Evolutionary conservation across 2,113 vertebrate species (phyloP).

Genomic region (Misgurnus mizolepis): DNA sequence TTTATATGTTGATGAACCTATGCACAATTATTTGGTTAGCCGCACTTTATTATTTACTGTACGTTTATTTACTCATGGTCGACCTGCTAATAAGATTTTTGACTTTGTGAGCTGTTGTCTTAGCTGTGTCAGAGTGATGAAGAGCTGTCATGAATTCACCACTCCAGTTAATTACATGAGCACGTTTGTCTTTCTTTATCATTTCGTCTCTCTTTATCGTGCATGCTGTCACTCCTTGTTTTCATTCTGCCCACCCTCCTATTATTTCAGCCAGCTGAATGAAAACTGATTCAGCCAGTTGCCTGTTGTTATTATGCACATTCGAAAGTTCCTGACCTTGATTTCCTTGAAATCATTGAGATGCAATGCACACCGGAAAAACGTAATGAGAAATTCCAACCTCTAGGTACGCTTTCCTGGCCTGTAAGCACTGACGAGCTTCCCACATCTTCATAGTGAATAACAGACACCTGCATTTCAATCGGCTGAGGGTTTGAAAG

Average conservation of each 20-base stretch:
- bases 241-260: background rate
- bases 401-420: slow-evolving; percentile 41
- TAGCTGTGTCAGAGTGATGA: slow-evolving; percentile 9
- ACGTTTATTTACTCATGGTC: background rate
- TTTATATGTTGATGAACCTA: too few relatives aligned
- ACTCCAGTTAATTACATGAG: slow-evolving; percentile 4
- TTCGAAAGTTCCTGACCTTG: slow-evolving; percentile 46
- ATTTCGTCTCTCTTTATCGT: slow-evolving; percentile 45
- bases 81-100: background rate
- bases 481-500: slow-evolving; percentile 16
- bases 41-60: too few relatives aligned
- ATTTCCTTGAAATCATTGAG: slow-evolving; percentile 58
- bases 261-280: slow-evolving; percentile 44
- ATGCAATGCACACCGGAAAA: slow-evolving; percentile 51
- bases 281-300: slow-evolving; percentile 61
- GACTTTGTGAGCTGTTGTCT: background rate
- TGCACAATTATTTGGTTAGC: too few relatives aligned
- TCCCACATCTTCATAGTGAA: slow-evolving; percentile 29
- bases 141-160: background rate
- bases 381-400: slow-evolving; percentile 50
- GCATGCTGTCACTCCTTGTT: slow-evolving; percentile 22
- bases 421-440: background rate
- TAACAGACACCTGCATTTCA: slow-evolving; percentile 30
- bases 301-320: slow-evolving; percentile 53
- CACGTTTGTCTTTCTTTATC: slow-evolving; percentile 21